Percentiles rank a stretch among this genome's conserved stretches.
Conservation (phyloP, 1,140 invertebrate species). For the Cotesia vestalis region DNA sequence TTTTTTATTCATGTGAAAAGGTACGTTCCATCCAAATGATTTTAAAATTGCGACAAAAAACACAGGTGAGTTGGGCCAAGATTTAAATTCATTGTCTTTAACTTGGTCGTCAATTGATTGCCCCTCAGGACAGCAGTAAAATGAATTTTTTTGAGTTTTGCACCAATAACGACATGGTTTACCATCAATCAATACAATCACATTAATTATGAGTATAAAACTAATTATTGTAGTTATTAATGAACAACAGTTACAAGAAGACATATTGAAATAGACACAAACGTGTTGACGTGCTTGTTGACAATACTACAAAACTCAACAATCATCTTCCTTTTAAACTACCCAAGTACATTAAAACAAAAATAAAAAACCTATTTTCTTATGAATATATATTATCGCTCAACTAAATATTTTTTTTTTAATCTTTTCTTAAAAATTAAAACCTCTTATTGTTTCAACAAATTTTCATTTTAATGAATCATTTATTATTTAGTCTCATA, state of each 20-base stretch:
- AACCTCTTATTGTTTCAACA: no score
- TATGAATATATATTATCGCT: no score
- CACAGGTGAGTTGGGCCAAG: not conserved
- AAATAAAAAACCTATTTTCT: no score
- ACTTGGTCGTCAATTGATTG: slow-evolving; percentile 13
- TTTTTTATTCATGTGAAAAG: not conserved
- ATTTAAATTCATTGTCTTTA: not conserved
- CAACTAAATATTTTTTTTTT: no score
- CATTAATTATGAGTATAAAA: slow-evolving; percentile 10
- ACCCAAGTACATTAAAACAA: no score
- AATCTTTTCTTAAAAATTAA: no score
- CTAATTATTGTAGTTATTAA: slow-evolving; percentile 15
- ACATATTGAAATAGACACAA: not conserved
- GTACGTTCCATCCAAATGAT: not conserved
- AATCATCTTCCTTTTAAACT: no score
- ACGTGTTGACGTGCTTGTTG: no score
- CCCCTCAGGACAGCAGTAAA: slow-evolving; percentile 50
- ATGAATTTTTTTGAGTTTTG: slow-evolving; percentile 41
- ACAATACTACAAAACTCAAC: no score
- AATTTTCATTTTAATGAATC: no score
- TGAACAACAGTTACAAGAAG: slow-evolving; percentile 15
- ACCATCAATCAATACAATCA: not conserved
- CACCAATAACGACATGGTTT: slow-evolving; percentile 52
- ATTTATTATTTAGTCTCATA: no score
- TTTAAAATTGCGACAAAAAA: slow-evolving; percentile 27